These are phyloP conservation scores for Microctenopoma steveboyesi DNA, from an alignment of 2,797 vertebrate species.

Conservation along the genomic window DNA sequence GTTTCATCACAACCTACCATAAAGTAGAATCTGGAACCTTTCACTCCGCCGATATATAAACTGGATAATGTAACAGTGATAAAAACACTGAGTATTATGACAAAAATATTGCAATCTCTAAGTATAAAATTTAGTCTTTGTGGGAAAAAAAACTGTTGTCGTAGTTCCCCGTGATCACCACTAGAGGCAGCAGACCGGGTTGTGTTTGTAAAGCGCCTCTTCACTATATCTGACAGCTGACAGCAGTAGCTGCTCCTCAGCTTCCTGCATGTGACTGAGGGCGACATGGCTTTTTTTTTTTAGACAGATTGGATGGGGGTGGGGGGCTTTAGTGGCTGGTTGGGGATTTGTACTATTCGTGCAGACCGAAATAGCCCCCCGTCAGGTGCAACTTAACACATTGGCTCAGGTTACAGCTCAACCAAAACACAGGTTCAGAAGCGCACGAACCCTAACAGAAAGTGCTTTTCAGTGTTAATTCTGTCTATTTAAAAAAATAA, in stretches of 20 bases:
- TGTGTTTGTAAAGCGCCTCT: background rate
- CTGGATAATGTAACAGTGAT: too few relatives aligned
- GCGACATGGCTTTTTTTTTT: conserved; percentile 41
- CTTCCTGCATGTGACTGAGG: conserved; percentile 82
- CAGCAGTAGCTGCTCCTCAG: conserved; percentile 73
- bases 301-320: background rate
- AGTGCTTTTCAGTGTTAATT: conserved; percentile 72
- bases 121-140: too few relatives aligned
- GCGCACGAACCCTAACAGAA: conserved; percentile 66
- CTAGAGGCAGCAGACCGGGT: background rate
- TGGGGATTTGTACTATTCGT: conserved; percentile 76
- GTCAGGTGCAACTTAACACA: conserved; percentile 84
- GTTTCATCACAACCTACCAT: too few relatives aligned
- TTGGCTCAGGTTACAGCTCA: conserved; percentile 77
- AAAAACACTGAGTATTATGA: too few relatives aligned
- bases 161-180: conserved; percentile 6
- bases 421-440: conserved; percentile 76
- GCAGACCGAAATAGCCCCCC: conserved; percentile 80
- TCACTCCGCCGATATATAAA: too few relatives aligned
- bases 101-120: too few relatives aligned
- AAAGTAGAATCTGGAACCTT: too few relatives aligned
- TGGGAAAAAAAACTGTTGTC: background rate
- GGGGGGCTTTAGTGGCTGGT: background rate
- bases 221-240: conserved; percentile 56
- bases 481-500: conserved; percentile 49